Evolutionary conservation across 2,113 vertebrate species (phyloP).

Genomic region (Phasianus colchicus): DNA sequence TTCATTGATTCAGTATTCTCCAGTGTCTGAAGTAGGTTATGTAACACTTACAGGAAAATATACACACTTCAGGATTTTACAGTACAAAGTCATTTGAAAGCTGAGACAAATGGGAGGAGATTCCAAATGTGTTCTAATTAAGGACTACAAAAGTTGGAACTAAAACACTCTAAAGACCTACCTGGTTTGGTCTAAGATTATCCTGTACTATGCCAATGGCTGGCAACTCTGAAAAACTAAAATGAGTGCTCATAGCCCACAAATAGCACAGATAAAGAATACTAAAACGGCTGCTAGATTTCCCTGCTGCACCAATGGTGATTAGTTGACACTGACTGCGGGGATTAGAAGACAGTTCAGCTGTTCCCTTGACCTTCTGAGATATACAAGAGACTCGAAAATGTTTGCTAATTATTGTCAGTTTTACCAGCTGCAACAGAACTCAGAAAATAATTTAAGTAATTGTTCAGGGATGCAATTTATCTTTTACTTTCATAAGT

Average conservation of each 20-base stretch:
- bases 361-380: neutral
- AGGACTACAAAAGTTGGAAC: neutral
- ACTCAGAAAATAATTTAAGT: neutral
- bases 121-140: neutral
- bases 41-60: neutral
- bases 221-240: neutral
- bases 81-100: neutral
- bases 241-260: neutral
- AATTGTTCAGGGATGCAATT: no score
- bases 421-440: neutral
- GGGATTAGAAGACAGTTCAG: neutral
- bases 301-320: neutral
- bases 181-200: neutral
- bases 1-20: neutral
- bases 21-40: neutral
- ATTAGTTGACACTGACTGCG: neutral
- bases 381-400: neutral
- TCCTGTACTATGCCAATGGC: neutral
- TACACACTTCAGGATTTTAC: neutral
- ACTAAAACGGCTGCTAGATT: accelerated
- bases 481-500: neutral
- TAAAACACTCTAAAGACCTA: neutral
- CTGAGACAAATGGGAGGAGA: accelerated
- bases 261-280: neutral
- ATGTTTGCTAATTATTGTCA: neutral